These are phyloP conservation scores for Scaptodrosophila lebanonensis DNA, from an alignment of 1,140 invertebrate species.

Conservation along the genomic window DNA sequence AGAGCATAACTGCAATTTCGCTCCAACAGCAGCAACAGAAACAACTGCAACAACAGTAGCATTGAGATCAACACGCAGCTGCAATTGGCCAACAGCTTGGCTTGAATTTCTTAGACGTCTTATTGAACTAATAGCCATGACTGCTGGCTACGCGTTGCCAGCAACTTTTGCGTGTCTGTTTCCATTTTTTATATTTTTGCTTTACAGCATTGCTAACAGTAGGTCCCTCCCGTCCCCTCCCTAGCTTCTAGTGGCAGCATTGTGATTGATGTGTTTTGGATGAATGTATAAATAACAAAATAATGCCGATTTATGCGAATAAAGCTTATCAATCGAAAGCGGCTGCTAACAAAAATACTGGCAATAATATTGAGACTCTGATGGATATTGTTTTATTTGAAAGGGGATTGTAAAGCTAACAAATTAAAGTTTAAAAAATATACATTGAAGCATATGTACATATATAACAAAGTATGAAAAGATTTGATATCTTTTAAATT, in stretches of 20 bases:
- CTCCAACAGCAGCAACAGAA: constrained; percentile 48
- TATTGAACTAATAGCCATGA: not conserved
- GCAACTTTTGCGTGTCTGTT: constrained; percentile 33
- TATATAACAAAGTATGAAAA: too few relatives aligned
- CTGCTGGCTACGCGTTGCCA: constrained; percentile 20
- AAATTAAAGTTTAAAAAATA: too few relatives aligned
- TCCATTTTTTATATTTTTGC: too few relatives aligned
- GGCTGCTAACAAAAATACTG: too few relatives aligned
- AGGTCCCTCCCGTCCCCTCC: constrained; percentile 9
- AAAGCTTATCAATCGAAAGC: constrained; percentile 61
- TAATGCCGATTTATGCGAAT: constrained; percentile 39
- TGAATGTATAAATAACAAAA: constrained; percentile 49
- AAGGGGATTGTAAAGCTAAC: too few relatives aligned
- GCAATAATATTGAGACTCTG: too few relatives aligned
- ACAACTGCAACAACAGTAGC: too few relatives aligned
- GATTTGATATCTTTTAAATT: too few relatives aligned
- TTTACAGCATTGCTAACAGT: constrained; percentile 42
- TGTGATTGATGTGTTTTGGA: constrained; percentile 63
- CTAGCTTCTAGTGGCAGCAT: not conserved
- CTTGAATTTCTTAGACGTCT: too few relatives aligned
- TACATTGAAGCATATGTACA: too few relatives aligned
- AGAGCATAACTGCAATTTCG: constrained; percentile 77
- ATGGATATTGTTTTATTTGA: too few relatives aligned
- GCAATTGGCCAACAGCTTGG: constrained; percentile 8
- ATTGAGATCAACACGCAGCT: constrained; percentile 54